Conservation (phyloP, 2,797 vertebrate species). For the Microctenopoma lineatum region DNA sequence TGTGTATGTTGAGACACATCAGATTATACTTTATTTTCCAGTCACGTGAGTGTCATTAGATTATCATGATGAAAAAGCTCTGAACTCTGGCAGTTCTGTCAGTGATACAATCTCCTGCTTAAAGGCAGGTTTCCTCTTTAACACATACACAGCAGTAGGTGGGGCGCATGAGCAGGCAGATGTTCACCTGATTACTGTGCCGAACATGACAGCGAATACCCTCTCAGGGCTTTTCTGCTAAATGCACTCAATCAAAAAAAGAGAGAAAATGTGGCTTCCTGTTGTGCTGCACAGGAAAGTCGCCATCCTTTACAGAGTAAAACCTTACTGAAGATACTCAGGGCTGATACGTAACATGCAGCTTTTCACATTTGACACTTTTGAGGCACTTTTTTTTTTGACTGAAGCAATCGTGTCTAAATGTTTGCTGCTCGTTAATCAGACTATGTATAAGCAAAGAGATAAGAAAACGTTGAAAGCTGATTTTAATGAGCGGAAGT, state of each 20-base stretch:
- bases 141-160: neutral
- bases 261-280: conserved; percentile 30
- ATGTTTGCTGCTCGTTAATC: too few species aligned
- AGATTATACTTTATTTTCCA: neutral
- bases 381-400: too few species aligned
- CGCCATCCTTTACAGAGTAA: conserved; percentile 1
- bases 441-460: too few species aligned
- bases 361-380: neutral
- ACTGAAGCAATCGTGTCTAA: too few species aligned
- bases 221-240: conserved; percentile 25
- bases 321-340: neutral
- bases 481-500: too few species aligned
- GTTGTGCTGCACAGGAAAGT: conserved; percentile 14
- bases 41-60: neutral
- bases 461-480: too few species aligned
- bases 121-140: conserved; percentile 17
- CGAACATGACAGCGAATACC: conserved; percentile 13
- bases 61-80: conserved; percentile 1
- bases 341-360: neutral
- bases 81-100: conserved; percentile 6
- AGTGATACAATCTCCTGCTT: conserved; percentile 24
- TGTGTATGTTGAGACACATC: neutral
- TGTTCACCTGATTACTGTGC: conserved; percentile 12
- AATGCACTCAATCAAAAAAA: conserved; percentile 37
- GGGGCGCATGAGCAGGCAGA: conserved; percentile 19